These are phyloP conservation scores for Dicaeum eximium DNA, from an alignment of 2,113 vertebrate species.

Conservation along the genomic window DNA sequence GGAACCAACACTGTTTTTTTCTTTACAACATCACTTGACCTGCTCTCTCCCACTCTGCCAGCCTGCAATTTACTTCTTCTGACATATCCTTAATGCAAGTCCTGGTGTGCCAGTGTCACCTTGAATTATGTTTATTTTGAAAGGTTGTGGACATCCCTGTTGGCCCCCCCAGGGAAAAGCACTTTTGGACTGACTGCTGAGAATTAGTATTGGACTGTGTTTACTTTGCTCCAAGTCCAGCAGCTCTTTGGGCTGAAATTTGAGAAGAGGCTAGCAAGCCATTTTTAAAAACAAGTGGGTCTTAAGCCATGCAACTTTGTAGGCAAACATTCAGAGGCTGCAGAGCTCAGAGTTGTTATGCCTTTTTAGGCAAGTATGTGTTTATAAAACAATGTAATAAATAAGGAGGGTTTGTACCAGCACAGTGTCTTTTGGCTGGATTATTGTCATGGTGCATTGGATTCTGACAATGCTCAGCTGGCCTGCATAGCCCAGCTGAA, in stretches of 20 bases:
- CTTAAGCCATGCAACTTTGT: not conserved
- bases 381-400: not conserved
- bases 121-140: conserved; percentile 55
- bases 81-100: conserved; percentile 15
- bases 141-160: conserved; percentile 10
- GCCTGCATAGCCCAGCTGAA: not conserved
- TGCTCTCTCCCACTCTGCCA: not conserved
- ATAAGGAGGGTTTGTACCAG: not conserved
- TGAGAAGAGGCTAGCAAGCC: not conserved
- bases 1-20: not conserved
- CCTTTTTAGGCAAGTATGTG: not conserved
- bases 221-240: conserved; percentile 3
- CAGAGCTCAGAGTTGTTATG: not conserved
- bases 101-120: conserved; percentile 43
- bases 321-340: not conserved
- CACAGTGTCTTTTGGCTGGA: not conserved
- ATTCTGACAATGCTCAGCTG: not conserved
- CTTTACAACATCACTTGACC: not conserved
- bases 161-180: not conserved
- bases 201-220: not conserved
- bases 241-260: conserved; percentile 4
- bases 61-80: conserved; percentile 14
- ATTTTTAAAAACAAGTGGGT: not conserved
- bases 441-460: not conserved
- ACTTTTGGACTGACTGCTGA: conserved; percentile 8